Conservation (phyloP, 2,888 invertebrate species). For the Antheraea assamensis region DNA sequence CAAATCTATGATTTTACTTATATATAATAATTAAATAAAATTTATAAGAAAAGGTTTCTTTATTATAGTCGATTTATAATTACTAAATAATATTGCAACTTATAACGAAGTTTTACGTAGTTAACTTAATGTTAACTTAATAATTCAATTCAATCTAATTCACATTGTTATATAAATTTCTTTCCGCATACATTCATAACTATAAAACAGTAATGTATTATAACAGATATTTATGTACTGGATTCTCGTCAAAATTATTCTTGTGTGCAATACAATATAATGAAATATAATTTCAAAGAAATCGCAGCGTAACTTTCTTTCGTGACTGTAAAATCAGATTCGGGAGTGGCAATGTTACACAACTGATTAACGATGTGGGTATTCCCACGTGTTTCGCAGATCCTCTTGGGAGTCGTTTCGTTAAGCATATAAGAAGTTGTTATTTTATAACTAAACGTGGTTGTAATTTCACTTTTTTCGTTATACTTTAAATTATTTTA, state of each 20-base stretch:
- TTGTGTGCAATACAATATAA: not conserved
- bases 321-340: conserved; percentile 16
- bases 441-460: not conserved
- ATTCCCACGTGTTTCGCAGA: conserved; percentile 5
- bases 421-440: conserved; percentile 13
- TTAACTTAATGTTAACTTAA: not conserved
- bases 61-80: no score
- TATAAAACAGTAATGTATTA: not conserved
- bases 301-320: conserved; percentile 20
- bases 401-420: conserved; percentile 19
- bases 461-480: not conserved
- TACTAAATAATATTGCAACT: not conserved
- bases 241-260: not conserved
- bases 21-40: no score
- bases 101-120: no score
- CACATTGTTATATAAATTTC: not conserved
- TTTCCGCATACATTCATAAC: not conserved
- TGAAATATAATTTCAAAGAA: conserved; percentile 1
- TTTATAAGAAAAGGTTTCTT: no score
- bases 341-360: conserved; percentile 18
- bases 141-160: not conserved
- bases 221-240: not conserved
- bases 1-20: no score
- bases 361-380: conserved; percentile 15
- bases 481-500: not conserved